Evolutionary conservation across 35 echinoderm and acorn worm species (phyloP), one percentile per base, ranked within the genome.

Genomic region (Apostichopus parvimensis): DNA sequence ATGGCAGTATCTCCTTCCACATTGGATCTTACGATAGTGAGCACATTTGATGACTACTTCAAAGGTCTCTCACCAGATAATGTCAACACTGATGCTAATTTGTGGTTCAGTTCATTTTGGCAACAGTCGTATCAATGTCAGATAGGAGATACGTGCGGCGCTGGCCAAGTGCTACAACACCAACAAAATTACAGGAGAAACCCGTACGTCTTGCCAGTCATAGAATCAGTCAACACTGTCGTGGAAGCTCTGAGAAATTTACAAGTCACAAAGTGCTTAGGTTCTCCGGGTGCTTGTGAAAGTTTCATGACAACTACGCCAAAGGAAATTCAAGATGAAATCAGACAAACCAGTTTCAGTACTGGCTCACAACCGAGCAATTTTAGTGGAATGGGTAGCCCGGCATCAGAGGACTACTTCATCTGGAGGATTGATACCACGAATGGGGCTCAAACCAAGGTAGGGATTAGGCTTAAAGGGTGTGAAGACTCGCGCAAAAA

Each of bases 11-110:
- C 86, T 73, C 86, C 86, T 11, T 54, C 68, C 2, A 13, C 25
- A 4, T 7, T 88, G 86, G 68, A 88, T 15, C 11, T 64, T 5
- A 66, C 86, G n/a, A 17, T 73, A 20, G 45, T 28, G 6, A 18
- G 77, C 28, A 10, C 22, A 8, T 96, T 96, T 83, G 95, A 96
- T 56, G 20, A 64, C 21, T 96, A 93, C 76, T 96, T 96, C 88
- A 91, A 80, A 80, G 17, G 17, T 17, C 90, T 96, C 0, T 61
- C 95, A 1, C 92, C 92, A n/a, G 79, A 88, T 24, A 91, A 52
- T 53, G 86, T 88, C 34, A 80, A 96, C 76, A 64, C 12, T 5
- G 26, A 52, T 8, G 89, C 60, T 9, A 78, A 96, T 83, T 66
- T 88, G 20, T 96, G 95, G 95, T 96, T 96, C 71, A 17, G 3